Conservation (phyloP, 2,113 vertebrate species). For the Mixornis gularis region DNA sequence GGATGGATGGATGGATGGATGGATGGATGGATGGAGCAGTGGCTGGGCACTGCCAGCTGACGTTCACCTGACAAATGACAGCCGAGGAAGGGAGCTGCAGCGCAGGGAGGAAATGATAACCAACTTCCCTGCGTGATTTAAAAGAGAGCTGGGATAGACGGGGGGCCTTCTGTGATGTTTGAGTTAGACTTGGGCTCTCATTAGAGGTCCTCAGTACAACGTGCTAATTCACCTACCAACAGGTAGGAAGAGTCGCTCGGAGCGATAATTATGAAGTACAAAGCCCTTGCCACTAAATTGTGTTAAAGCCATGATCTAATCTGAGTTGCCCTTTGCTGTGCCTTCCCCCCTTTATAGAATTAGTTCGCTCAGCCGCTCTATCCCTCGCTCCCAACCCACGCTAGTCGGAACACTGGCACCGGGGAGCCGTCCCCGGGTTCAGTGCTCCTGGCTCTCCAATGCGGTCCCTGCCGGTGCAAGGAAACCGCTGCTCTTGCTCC, state of each 20-base stretch:
- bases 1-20: background rate
- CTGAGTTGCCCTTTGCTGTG: background rate
- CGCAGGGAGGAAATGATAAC: background rate
- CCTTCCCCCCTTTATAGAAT: background rate
- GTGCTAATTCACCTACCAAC: conserved; percentile 50
- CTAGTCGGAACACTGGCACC: background rate
- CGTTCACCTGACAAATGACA: background rate
- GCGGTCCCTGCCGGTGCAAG: background rate
- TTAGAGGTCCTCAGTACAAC: conserved; percentile 11
- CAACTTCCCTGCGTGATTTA: background rate
- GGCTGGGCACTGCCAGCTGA: background rate
- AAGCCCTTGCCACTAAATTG: background rate
- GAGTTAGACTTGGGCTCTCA: conserved; percentile 3
- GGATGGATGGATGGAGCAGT: background rate
- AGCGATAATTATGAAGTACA: conserved; percentile 17
- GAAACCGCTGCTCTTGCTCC: background rate
- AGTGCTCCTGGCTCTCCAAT: background rate
- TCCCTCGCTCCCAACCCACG: background rate
- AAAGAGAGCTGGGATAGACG: background rate
- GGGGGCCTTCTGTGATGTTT: background rate
- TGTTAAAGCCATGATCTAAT: background rate
- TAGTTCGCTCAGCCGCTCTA: background rate
- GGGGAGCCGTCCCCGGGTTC: background rate
- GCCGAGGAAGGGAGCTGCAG: background rate
- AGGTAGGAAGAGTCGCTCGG: conserved; percentile 43